Conservation (phyloP, 2,113 vertebrate genomes). For the Furnarius figulus region DNA sequence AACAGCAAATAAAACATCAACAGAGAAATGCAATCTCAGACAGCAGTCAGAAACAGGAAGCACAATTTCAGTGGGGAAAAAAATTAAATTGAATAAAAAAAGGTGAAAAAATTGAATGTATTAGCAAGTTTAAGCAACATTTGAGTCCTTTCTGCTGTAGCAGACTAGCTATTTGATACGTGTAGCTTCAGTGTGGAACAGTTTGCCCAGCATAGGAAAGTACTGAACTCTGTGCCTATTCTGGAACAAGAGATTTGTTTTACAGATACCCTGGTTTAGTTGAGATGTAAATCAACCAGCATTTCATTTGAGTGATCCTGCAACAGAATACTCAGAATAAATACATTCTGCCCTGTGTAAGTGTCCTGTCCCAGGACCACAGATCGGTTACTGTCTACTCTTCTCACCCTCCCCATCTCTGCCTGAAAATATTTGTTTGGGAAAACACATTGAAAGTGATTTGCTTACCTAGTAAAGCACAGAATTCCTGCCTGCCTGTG, state of each 20-base stretch:
- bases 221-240: conserved; percentile 47
- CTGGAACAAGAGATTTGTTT: conserved; percentile 71
- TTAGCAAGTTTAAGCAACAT: conserved; percentile 32
- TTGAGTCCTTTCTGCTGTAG: not conserved
- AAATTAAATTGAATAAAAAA: not conserved
- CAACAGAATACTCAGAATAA: conserved; percentile 1
- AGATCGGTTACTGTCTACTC: conserved; percentile 14
- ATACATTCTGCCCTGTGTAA: conserved; percentile 35
- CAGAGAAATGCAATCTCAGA: not conserved
- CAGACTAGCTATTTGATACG: conserved; percentile 57
- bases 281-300: conserved; percentile 46
- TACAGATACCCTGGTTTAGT: conserved; percentile 37
- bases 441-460: not conserved
- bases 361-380: not conserved
- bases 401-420: conserved; percentile 33
- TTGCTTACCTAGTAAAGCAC: not conserved
- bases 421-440: conserved; percentile 36
- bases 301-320: not conserved
- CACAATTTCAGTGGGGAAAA: too few relatives aligned
- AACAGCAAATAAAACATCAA: not conserved
- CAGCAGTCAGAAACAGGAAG: not conserved
- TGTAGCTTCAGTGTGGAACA: not conserved
- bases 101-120: not conserved
- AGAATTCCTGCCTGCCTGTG: not conserved
- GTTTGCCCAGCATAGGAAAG: conserved; percentile 65